These are phyloP conservation scores for Hydrozoanthus tunicans DNA, from an alignment of 64 coral and sea anemone species.

Conservation along the genomic window DNA sequence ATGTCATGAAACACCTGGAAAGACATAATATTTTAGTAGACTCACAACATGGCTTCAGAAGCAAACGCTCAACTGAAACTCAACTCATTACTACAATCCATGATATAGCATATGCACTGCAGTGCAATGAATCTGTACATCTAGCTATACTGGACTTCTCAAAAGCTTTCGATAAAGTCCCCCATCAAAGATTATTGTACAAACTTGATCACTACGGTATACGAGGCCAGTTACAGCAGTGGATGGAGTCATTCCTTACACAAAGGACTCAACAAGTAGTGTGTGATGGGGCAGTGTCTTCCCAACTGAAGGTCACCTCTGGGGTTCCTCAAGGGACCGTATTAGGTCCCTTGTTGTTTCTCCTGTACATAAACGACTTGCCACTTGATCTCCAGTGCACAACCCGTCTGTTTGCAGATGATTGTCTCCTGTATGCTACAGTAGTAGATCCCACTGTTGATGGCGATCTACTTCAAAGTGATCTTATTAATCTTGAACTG, in stretches of 20 bases:
- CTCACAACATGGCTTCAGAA: conserved; percentile 60
- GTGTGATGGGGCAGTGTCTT: conserved; percentile 10
- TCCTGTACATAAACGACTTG: conserved; percentile 37
- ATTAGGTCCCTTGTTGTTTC: neutral
- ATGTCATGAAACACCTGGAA: conserved; percentile 29
- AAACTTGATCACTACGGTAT: conserved; percentile 23
- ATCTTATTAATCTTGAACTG: conserved; percentile 17
- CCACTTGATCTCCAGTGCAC: conserved; percentile 28
- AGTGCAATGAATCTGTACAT: conserved; percentile 37
- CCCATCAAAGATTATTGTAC: conserved; percentile 17
- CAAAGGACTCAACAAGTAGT: conserved; percentile 23
- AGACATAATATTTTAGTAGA: conserved; percentile 43
- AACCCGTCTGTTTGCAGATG: conserved; percentile 24
- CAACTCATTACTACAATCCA: conserved; percentile 53
- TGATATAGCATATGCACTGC: conserved; percentile 51
- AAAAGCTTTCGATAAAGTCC: conserved; percentile 45
- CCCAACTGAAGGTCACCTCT: conserved; percentile 21
- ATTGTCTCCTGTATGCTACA: neutral
- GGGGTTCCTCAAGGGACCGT: conserved; percentile 29
- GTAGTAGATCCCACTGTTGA: conserved; percentile 12
- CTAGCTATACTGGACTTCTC: conserved; percentile 42
- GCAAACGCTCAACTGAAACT: conserved; percentile 50
- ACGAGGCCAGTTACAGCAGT: neutral
- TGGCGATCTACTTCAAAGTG: conserved; percentile 22
- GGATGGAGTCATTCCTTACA: conserved; percentile 29